Conservation (phyloP, 2,888 invertebrate species). For the Campoplex nolae region DNA sequence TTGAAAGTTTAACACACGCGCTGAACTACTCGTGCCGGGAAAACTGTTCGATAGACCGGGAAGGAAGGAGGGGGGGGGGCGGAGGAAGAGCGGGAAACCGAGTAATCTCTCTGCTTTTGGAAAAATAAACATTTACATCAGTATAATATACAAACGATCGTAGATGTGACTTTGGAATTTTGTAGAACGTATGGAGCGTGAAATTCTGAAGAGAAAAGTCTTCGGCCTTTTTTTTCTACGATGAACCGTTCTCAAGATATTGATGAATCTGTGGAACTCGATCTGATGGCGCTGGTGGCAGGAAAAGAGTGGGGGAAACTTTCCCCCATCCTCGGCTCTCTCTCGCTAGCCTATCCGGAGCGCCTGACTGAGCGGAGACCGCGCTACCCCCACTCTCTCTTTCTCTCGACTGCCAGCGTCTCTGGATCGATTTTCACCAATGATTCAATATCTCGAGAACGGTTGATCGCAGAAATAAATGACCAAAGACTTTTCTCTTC, state of each 20-base stretch:
- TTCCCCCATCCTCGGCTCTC: background rate
- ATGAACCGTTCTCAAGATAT: background rate
- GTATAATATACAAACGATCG: slow-evolving; percentile 18
- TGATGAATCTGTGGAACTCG: background rate
- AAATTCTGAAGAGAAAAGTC: background rate
- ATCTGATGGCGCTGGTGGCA: background rate
- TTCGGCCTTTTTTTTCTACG: background rate
- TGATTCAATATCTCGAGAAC: background rate
- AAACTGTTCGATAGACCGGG: background rate
- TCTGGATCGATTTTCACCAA: background rate
- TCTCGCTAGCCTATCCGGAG: background rate
- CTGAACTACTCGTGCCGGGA: slow-evolving; percentile 31
- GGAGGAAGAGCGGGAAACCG: background rate
- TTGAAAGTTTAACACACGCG: slow-evolving; percentile 59
- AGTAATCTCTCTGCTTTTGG: slow-evolving; percentile 57
- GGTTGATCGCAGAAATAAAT: background rate
- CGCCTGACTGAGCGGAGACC: background rate
- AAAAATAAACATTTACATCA: slow-evolving; percentile 69
- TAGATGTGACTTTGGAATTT: background rate
- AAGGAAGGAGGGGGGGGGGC: background rate
- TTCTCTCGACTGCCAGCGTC: background rate
- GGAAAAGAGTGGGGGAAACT: background rate
- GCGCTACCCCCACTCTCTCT: background rate
- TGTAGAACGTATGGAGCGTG: background rate
- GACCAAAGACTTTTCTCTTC: background rate